phyloP scores from a whole-genome alignment of 2,113 vertebrate genomes.

The Ceuthmochares aereus region DNA sequence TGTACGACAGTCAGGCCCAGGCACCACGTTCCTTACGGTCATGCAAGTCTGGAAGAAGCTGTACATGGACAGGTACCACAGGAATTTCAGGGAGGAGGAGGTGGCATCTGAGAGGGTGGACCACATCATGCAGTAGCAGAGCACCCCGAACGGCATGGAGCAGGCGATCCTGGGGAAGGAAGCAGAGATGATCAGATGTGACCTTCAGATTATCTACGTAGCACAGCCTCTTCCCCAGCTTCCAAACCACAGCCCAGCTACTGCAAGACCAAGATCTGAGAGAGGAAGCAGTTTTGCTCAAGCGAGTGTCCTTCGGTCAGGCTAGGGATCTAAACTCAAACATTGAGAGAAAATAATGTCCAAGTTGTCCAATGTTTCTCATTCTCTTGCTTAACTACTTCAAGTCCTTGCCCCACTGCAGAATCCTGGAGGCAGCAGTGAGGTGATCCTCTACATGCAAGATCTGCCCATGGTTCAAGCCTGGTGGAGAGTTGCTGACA shows the following conservation, averaged over 20 bases:
- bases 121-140: conserved; percentile 78
- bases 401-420: not conserved
- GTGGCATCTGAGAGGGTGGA: conserved; percentile 47
- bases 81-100: conserved; percentile 57
- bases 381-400: not conserved
- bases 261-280: not conserved
- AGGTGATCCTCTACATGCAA: not conserved
- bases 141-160: conserved; percentile 71
- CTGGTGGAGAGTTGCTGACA: not conserved
- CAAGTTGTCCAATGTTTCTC: not conserved
- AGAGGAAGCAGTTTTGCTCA: not conserved
- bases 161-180: conserved; percentile 60
- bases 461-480: not conserved
- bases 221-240: not conserved
- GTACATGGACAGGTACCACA: conserved; percentile 76
- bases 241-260: not conserved
- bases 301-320: not conserved
- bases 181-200: not conserved
- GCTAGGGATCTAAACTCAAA: not conserved
- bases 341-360: accelerated
- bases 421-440: not conserved
- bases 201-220: not conserved
- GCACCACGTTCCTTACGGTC: conserved; percentile 68
- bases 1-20: not conserved
- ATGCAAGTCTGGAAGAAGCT: conserved; percentile 82